Evolutionary conservation across 2,888 invertebrate genomes (phyloP).

Genomic region (Aethes cnicana): DNA sequence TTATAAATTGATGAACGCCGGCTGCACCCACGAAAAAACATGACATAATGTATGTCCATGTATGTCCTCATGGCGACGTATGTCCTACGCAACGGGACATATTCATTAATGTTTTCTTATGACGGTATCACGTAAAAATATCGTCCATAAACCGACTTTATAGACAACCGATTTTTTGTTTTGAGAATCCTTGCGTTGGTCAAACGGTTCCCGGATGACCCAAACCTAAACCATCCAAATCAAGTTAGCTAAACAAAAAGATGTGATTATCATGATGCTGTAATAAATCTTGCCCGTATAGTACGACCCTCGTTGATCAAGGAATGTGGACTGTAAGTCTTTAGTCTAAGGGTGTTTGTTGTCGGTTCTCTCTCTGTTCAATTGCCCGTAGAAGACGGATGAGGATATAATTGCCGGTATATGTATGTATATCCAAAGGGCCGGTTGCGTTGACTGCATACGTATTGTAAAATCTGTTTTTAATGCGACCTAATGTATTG

Average conservation of each 20-base stretch:
- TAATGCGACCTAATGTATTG: slow-evolving; percentile 22
- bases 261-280: slow-evolving; percentile 30
- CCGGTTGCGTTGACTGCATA: slow-evolving; percentile 10
- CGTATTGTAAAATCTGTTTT: slow-evolving; percentile 21
- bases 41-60: too few species aligned
- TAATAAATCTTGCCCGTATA: slow-evolving; percentile 38
- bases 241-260: slow-evolving; percentile 28
- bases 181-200: not conserved
- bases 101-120: too few species aligned
- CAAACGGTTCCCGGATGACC: not conserved
- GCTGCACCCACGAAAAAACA: too few species aligned
- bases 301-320: slow-evolving; percentile 7
- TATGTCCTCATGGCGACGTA: too few species aligned
- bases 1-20: too few species aligned
- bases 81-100: too few species aligned
- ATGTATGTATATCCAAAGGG: slow-evolving; percentile 8
- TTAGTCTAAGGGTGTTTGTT: slow-evolving; percentile 26
- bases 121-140: too few species aligned
- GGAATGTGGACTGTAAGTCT: slow-evolving; percentile 26
- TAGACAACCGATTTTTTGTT: too few species aligned
- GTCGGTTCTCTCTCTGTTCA: slow-evolving; percentile 34
- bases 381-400: slow-evolving; percentile 48
- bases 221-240: slow-evolving; percentile 1
- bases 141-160: too few species aligned
- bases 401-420: slow-evolving; percentile 43